A percentile compares a stretch with the other conserved stretches of the same genome.
phyloP scores from a whole-genome alignment of 2,797 vertebrate genomes.

The Scomberomorus guttatus region DNA sequence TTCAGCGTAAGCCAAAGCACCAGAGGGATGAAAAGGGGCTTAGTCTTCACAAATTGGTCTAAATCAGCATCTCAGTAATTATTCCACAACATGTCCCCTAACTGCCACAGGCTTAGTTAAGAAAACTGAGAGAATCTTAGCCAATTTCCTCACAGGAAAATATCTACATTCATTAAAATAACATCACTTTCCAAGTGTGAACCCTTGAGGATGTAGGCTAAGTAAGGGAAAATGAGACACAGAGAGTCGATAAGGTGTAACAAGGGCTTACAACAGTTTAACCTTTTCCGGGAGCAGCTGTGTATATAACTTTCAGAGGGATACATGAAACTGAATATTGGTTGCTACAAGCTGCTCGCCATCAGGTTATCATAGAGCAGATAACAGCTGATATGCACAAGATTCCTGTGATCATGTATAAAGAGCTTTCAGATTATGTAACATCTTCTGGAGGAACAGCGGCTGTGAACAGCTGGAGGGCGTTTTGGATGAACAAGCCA shows the following conservation, averaged over 20 bases:
- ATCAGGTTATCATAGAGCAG: conserved; percentile 14
- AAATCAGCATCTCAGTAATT: conserved; percentile 43
- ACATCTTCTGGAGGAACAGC: conserved; percentile 15
- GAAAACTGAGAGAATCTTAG: conserved; percentile 50
- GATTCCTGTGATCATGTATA: conserved; percentile 10
- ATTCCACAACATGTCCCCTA: conserved; percentile 34
- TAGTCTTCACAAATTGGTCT: conserved; percentile 12
- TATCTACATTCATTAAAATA: conserved; percentile 49
- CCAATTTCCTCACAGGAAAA: conserved; percentile 63
- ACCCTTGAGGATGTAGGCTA: neutral
- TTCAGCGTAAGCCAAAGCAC: conserved; percentile 22
- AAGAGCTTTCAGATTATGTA: conserved; percentile 30
- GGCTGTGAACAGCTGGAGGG: conserved; percentile 49
- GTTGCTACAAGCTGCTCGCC: neutral
- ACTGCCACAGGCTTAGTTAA: conserved; percentile 44
- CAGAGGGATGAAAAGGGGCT: neutral
- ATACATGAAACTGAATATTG: neutral
- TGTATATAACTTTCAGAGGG: neutral
- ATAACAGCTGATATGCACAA: conserved; percentile 7
- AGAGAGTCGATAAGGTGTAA: conserved; percentile 20
- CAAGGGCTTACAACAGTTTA: conserved; percentile 24
- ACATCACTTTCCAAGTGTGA: conserved; percentile 22
- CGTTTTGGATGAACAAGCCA: conserved; percentile 7
- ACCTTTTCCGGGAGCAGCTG: conserved; percentile 18
- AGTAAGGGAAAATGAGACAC: conserved; percentile 15